Base-by-base conservation (phyloP, 2,113 vertebrate genomes). In the Lethenteron camtschaticum region DNA sequence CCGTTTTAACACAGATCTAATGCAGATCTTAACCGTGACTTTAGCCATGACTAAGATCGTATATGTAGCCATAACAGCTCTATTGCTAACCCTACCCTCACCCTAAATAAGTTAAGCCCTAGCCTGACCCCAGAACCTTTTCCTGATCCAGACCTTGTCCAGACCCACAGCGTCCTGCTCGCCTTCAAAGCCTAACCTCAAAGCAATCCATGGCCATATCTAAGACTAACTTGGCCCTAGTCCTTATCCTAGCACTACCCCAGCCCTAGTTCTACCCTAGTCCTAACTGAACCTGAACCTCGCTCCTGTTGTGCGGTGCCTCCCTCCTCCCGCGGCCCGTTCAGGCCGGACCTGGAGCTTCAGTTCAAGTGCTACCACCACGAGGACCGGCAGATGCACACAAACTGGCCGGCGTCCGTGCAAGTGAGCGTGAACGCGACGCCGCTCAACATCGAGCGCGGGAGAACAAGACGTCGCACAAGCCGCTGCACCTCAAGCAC, bases 331-430 rank as follows among this genome's bases (percentile, higher is more conserved):
- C 24, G 24, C 24, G 24, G 24, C 41, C 41, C 41, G 41, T 9
- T 57, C 78, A 96, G 90, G 78, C 89, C 91, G 0, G 91, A 96
- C 71, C 77, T 96, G 76, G 91, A 96, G 80, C 79, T 95, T 75
- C 90, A 96, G 81, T 92, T 96, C 73, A 96, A 96, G 76, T 95
- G 90, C 77, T 95, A 95, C 77, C 90, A 96, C 76, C 91, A 95
- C 0, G 91, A 95, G 75, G 91, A 96, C 81, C 77, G 87, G 57
- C 91, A 96, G 78, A 90, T 89, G 87, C 95, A 90, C 79, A 94
- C 90, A 18, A 95, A 96, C 82, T 96, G 91, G 91, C 91, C 91
- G 0, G 89, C 88, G 2, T 96, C 90, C 0, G 90, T 96, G 66
- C 88, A 96, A 76, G 89, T 95, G 72, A 96, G 89, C 68, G 90